Conservation (phyloP, 2,888 invertebrate genomes). For the Macrophya alboannulata region DNA sequence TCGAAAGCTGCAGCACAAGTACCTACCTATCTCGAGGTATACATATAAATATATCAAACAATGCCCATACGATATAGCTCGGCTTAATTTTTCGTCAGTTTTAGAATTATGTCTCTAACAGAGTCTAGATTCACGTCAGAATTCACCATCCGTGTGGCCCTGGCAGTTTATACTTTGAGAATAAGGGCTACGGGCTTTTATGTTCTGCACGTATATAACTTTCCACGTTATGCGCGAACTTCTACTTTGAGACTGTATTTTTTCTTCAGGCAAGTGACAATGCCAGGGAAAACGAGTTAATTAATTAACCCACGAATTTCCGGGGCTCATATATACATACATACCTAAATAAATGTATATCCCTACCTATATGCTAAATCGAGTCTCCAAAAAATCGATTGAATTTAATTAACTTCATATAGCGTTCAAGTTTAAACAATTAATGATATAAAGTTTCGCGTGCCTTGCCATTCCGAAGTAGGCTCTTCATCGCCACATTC, state of each 20-base stretch:
- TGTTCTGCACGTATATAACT: constrained; percentile 10
- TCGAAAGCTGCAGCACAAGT: neutral
- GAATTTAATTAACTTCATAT: neutral
- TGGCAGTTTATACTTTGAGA: neutral
- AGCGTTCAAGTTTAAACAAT: neutral
- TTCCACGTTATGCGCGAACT: constrained; percentile 8
- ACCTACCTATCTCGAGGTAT: too few relatives aligned
- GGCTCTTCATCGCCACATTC: neutral
- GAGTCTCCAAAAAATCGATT: neutral
- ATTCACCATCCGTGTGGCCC: neutral
- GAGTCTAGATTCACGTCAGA: neutral
- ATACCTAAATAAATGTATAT: neutral
- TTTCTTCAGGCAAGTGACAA: constrained; percentile 17
- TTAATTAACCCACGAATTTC: constrained; percentile 24
- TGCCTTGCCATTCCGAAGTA: too few relatives aligned
- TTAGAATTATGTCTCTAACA: neutral
- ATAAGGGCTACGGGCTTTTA: constrained; percentile 23
- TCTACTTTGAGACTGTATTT: neutral
- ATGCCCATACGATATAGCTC: too few relatives aligned
- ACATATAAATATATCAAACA: neutral
- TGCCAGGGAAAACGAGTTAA: constrained; percentile 18
- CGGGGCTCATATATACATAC: neutral
- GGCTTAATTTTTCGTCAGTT: neutral
- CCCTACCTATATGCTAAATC: neutral
- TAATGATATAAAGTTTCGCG: neutral